A percentile compares a stretch with the other conserved stretches of the same genome.
Evolutionary conservation across 2,797 vertebrate genomes (phyloP).

Genomic region (Eospalax fontanierii): DNA sequence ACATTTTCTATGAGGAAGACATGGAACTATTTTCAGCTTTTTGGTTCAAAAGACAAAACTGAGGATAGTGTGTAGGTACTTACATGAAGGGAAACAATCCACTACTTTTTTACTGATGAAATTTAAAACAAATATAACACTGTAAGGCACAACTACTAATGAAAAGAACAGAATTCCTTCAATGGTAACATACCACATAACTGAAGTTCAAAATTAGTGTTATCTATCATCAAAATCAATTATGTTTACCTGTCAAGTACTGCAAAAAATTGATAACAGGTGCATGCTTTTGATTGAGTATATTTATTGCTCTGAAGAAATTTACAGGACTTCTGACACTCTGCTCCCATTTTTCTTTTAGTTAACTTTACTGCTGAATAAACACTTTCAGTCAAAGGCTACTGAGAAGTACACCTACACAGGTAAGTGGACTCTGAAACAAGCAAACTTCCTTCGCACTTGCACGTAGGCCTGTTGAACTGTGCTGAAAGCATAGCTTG

Average conservation of each 20-base stretch:
- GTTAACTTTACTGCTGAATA: slow-evolving; percentile 30
- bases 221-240: slow-evolving; percentile 6
- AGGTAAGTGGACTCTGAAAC: slow-evolving; percentile 60
- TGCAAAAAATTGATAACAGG: slow-evolving; percentile 4
- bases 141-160: slow-evolving; percentile 19
- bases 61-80: background rate
- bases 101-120: background rate
- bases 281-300: slow-evolving; percentile 41
- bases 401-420: background rate
- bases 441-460: slow-evolving; percentile 32
- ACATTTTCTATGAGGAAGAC: slow-evolving; percentile 23
- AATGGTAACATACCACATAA: slow-evolving; percentile 5
- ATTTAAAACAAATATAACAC: no score
- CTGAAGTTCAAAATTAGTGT: background rate
- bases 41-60: slow-evolving; percentile 31
- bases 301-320: slow-evolving; percentile 39
- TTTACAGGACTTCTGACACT: slow-evolving; percentile 56
- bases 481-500: background rate
- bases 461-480: slow-evolving; percentile 50
- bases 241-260: slow-evolving; percentile 11
- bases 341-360: slow-evolving; percentile 59
- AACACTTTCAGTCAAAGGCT: slow-evolving; percentile 57
- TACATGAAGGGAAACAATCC: background rate
- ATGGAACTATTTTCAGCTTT: background rate
- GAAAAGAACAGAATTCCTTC: background rate